Conservation (phyloP, 1,140 invertebrate species). For the Caenorhabditis briggsae region DNA sequence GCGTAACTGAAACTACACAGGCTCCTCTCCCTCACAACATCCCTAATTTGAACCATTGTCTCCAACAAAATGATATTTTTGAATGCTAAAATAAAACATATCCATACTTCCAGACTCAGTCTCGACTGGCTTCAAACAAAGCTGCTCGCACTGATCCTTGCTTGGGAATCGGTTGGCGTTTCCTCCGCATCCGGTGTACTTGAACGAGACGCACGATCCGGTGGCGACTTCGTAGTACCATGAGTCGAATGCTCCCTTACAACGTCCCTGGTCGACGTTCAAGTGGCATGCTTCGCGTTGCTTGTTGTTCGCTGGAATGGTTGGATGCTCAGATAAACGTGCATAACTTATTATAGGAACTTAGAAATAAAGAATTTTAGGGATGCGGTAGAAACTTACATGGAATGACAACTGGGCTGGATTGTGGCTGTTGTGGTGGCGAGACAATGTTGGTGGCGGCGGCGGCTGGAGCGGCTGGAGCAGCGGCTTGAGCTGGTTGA, state of each 20-base stretch:
- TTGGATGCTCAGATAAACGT: slow-evolving; percentile 9
- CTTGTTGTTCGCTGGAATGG: slow-evolving; percentile 67
- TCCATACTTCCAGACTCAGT: slow-evolving; percentile 27
- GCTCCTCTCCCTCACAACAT: background rate
- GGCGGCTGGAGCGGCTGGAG: background rate
- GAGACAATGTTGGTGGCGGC: background rate
- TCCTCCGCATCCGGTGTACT: slow-evolving; percentile 86
- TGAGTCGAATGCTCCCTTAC: slow-evolving; percentile 79
- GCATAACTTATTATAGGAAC: slow-evolving; percentile 26
- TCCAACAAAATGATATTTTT: background rate
- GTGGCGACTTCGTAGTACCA: slow-evolving; percentile 85
- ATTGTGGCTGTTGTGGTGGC: slow-evolving; percentile 43
- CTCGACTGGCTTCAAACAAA: slow-evolving; percentile 80
- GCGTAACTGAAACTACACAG: too few species aligned
- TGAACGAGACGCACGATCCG: slow-evolving; percentile 75
- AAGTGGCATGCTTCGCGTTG: slow-evolving; percentile 73
- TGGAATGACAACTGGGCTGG: slow-evolving; percentile 42
- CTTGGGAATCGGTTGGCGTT: slow-evolving; percentile 88
- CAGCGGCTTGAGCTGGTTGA: slow-evolving; percentile 26
- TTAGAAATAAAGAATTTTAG: background rate
- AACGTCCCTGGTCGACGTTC: slow-evolving; percentile 73
- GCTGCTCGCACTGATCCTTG: slow-evolving; percentile 85
- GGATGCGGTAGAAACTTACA: background rate
- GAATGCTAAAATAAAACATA: background rate
- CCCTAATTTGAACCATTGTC: background rate